Evolutionary conservation across 1,140 invertebrate genomes (phyloP).

Genomic region (Leguminivora glycinivorella): DNA sequence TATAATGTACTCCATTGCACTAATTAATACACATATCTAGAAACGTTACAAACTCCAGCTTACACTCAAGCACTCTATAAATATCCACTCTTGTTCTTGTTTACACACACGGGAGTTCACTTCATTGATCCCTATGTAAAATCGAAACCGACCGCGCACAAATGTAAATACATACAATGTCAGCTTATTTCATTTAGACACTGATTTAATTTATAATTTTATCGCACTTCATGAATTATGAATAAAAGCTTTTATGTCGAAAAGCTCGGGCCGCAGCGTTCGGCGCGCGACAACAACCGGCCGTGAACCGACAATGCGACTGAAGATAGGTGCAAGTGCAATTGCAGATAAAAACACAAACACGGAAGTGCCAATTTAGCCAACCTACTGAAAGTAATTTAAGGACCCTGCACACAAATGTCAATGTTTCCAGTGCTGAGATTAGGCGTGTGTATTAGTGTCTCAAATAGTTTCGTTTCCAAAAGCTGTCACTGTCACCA

Average conservation of each 20-base stretch:
- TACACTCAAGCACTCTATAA: conserved; percentile 14
- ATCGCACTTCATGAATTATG: not conserved
- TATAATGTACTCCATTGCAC: conserved; percentile 5
- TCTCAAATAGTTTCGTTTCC: not conserved
- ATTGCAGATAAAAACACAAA: conserved; percentile 27
- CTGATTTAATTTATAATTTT: conserved; percentile 18
- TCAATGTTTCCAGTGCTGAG: not conserved
- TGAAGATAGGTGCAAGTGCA: conserved; percentile 24
- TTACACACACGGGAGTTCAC: conserved; percentile 17
- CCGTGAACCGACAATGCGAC: conserved; percentile 26
- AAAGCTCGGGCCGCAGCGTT: conserved; percentile 18
- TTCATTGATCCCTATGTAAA: conserved; percentile 9
- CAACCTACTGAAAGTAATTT: conserved; percentile 15
- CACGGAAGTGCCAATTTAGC: conserved; percentile 8
- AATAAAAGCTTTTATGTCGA: not conserved
- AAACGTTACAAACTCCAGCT: conserved; percentile 16
- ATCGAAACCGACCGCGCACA: not conserved
- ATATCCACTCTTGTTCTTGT: conserved; percentile 25
- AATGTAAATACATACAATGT: not conserved
- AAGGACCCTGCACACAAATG: not conserved
- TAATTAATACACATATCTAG: conserved; percentile 22
- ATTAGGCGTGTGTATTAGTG: not conserved
- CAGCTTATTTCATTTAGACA: not conserved
- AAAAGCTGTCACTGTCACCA: not conserved
- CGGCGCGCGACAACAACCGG: conserved; percentile 19